These are phyloP conservation scores for Salvelinus namaycush DNA, from an alignment of 2,113 vertebrate species.

Conservation along the genomic window DNA sequence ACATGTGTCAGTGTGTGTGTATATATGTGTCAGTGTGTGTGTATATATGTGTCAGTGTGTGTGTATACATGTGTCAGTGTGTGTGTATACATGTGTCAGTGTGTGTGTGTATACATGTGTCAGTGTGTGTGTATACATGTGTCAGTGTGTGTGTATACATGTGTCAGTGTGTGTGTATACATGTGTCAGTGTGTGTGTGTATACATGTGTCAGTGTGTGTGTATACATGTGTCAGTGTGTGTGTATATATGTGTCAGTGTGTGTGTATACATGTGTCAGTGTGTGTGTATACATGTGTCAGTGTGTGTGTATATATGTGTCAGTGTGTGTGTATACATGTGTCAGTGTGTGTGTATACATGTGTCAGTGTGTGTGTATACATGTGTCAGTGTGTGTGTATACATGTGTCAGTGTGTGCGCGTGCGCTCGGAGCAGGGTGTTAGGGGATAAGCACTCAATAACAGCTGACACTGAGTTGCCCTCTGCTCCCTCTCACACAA, in stretches of 20 bases:
- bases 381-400: neutral
- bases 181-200: neutral
- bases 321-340: too few relatives aligned
- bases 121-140: neutral
- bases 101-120: neutral
- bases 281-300: neutral
- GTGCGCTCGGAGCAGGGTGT: conserved; percentile 52
- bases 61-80: too few relatives aligned
- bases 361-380: too few relatives aligned
- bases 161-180: too few relatives aligned
- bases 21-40: too few relatives aligned
- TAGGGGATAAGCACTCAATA: conserved; percentile 77
- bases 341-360: conserved; percentile 13
- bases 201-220: too few relatives aligned
- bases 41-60: conserved; percentile 4
- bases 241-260: neutral
- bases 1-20: too few relatives aligned
- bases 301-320: too few relatives aligned
- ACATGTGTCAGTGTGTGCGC: conserved; percentile 28
- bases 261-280: too few relatives aligned
- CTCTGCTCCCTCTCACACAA: conserved; percentile 76
- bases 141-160: too few relatives aligned
- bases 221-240: neutral
- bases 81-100: neutral
- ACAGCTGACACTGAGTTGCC: conserved; percentile 78